phyloP scores from a whole-genome alignment of 2,113 vertebrate genomes.

The Orientallactaga bullata region DNA sequence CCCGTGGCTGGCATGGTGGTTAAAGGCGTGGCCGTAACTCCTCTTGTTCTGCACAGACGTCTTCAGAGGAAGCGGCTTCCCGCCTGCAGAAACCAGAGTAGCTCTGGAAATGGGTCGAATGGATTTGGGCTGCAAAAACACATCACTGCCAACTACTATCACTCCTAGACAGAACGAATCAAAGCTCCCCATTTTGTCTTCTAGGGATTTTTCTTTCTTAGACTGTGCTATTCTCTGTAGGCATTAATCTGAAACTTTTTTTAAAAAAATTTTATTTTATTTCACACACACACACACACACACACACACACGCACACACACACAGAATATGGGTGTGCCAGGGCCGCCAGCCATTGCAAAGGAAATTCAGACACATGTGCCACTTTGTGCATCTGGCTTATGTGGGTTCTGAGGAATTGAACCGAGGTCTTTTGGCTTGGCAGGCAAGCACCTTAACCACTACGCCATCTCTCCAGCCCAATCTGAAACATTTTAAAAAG shows the following conservation, averaged over 20 bases:
- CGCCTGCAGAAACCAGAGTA: conserved; percentile 82
- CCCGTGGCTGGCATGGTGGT: conserved; percentile 74
- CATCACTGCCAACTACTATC: neutral
- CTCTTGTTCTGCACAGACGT: conserved; percentile 86
- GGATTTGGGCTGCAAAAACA: neutral
- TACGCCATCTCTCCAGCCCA: no score
- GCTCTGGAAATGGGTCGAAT: neutral
- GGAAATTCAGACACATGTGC: no score
- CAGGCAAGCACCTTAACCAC: no score
- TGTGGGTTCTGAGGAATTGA: no score
- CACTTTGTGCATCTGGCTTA: no score
- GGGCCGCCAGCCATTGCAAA: no score
- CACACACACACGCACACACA: no score
- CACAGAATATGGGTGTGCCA: no score
- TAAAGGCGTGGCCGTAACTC: conserved; percentile 85
- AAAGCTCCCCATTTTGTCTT: neutral
- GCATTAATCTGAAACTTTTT: conserved; percentile 53
- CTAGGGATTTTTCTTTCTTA: neutral
- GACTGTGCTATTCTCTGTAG: no score
- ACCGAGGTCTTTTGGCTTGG: no score
- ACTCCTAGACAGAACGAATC: neutral
- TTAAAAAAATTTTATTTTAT: conserved; percentile 11
- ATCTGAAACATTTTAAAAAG: no score
- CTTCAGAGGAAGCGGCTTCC: conserved; percentile 88
- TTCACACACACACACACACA: no score